Percentiles rank a stretch among this genome's conserved stretches.
phyloP scores from a whole-genome alignment of 2,113 vertebrate genomes.

The Peromyscus californicus region DNA sequence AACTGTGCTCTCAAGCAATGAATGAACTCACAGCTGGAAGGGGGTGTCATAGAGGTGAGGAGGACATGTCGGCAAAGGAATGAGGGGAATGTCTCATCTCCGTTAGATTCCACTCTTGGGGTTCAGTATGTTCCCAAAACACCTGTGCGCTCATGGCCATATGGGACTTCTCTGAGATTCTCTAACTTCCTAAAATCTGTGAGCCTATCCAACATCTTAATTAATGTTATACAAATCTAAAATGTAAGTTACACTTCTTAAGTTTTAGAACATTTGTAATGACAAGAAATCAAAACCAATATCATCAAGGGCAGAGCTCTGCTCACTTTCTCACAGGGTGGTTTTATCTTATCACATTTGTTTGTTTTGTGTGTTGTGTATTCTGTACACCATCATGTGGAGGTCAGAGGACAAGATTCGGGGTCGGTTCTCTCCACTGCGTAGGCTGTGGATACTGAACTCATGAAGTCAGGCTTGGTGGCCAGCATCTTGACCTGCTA shows the following conservation, averaged over 20 bases:
- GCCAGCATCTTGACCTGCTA: neutral
- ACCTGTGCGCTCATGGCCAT: neutral
- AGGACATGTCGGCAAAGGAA: neutral
- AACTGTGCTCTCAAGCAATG: neutral
- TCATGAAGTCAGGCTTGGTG: neutral
- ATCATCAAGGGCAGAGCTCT: conserved; percentile 10
- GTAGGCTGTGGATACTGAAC: neutral
- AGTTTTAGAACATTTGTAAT: conserved; percentile 56
- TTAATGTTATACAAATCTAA: conserved; percentile 22
- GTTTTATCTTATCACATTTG: neutral
- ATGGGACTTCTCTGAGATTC: conserved; percentile 51
- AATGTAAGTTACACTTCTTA: conserved; percentile 52
- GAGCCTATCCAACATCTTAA: conserved; percentile 56
- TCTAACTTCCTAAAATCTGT: conserved; percentile 38
- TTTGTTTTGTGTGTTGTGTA: neutral
- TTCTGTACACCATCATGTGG: too few relatives aligned
- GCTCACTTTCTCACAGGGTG: neutral
- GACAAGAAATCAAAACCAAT: conserved; percentile 52
- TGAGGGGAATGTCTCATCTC: neutral
- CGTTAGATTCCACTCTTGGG: neutral
- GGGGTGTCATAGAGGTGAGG: neutral
- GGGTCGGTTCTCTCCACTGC: neutral
- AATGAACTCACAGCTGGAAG: conserved; percentile 33
- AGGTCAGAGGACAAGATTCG: neutral
- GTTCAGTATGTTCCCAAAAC: neutral